Percentiles rank a stretch among this genome's conserved stretches.
Conservation (phyloP, 2,797 vertebrate genomes). For the Sebastiscus albofasciatus region DNA sequence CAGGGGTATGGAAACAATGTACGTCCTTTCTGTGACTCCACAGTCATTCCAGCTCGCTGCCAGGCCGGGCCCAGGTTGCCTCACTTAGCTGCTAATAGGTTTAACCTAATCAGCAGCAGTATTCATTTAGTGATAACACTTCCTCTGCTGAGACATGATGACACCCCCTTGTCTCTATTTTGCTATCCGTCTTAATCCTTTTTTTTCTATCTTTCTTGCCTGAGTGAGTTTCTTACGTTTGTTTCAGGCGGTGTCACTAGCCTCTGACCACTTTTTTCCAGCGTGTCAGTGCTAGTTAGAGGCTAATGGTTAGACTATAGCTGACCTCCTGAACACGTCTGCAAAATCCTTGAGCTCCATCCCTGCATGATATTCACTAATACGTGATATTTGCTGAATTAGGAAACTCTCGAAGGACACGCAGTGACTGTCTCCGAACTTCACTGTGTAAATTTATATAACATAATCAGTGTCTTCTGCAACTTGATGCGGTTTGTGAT, state of each 20-base stretch:
- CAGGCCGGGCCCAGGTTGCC: slow-evolving; percentile 43
- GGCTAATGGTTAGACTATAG: not conserved
- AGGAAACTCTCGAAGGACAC: slow-evolving; percentile 21
- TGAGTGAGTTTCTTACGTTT: not conserved
- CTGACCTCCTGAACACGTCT: not conserved
- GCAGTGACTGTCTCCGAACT: slow-evolving; percentile 13
- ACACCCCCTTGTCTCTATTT: slow-evolving; percentile 19
- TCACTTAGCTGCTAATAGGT: slow-evolving; percentile 74
- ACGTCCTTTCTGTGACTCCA: slow-evolving; percentile 58
- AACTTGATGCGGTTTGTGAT: slow-evolving; percentile 46
- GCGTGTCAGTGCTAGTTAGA: not conserved
- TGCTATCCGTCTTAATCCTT: not conserved
- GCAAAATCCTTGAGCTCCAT: slow-evolving; percentile 23
- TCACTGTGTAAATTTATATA: slow-evolving; percentile 34
- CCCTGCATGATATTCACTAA: not conserved
- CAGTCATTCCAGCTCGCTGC: slow-evolving; percentile 44
- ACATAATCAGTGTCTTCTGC: slow-evolving; percentile 42
- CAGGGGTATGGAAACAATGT: slow-evolving; percentile 36
- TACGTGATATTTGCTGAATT: slow-evolving; percentile 39
- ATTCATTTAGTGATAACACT: slow-evolving; percentile 66
- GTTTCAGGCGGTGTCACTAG: not conserved
- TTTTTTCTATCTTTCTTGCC: not conserved
- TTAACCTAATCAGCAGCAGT: slow-evolving; percentile 73
- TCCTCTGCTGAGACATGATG: slow-evolving; percentile 57
- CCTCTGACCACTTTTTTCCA: not conserved